phyloP scores from a whole-genome alignment of 2,888 invertebrate genomes.

The Alcis repandata region DNA sequence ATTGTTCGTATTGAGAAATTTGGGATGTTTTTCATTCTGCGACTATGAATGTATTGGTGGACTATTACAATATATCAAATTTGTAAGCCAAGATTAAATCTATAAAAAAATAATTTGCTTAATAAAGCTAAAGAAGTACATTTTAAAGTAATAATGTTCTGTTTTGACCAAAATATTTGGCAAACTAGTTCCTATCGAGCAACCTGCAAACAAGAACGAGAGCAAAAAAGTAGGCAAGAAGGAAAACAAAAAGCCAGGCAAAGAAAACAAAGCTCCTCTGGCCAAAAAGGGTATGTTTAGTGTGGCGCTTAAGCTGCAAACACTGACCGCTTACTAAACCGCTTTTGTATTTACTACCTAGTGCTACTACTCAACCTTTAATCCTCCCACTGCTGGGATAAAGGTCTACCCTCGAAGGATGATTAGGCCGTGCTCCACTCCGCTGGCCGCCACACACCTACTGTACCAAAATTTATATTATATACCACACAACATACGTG shows the following conservation, averaged over 20 bases:
- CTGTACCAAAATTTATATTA: conserved; percentile 32
- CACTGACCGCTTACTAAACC: conserved; percentile 35
- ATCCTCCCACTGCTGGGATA: no score
- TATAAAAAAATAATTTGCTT: not conserved
- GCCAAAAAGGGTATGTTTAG: conserved; percentile 78
- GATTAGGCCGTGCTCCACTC: no score
- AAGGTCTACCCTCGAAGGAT: no score
- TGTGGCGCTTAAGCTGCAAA: conserved; percentile 56
- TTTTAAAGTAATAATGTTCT: conserved; percentile 6
- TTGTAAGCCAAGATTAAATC: not conserved
- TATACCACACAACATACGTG: conserved; percentile 30
- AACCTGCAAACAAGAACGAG: conserved; percentile 76
- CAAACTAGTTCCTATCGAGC: conserved; percentile 69
- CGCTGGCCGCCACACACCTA: no score
- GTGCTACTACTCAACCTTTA: no score
- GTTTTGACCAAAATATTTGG: conserved; percentile 40
- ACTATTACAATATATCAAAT: conserved; percentile 4
- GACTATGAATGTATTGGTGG: not conserved
- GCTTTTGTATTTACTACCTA: conserved; percentile 37
- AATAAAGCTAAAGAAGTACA: not conserved
- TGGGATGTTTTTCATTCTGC: not conserved
- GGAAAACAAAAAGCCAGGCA: conserved; percentile 75
- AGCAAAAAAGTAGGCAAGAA: conserved; percentile 78
- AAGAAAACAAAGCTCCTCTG: conserved; percentile 75
- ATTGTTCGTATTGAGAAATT: not conserved